A percentile compares a stretch with the other conserved stretches of the same genome.
Evolutionary conservation across 2,113 vertebrate genomes (phyloP).

Genomic region (Struthio camelus): DNA sequence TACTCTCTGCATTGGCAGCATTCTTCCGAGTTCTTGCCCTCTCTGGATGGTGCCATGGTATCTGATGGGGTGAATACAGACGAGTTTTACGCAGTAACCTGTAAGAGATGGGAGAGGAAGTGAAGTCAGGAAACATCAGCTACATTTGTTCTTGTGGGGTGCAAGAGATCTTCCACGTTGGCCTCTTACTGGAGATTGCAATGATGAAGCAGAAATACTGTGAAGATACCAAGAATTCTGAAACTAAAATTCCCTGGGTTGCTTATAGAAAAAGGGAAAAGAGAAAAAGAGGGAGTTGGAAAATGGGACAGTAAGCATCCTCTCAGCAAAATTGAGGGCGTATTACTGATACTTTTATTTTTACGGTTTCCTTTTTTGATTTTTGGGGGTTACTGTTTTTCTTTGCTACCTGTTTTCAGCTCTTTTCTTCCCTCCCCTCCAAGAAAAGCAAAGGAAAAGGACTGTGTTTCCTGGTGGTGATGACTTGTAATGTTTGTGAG

Average conservation of each 20-base stretch:
- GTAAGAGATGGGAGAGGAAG: slow-evolving; percentile 14
- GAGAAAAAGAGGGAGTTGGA: not conserved
- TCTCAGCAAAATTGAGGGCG: not conserved
- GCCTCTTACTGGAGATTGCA: not conserved
- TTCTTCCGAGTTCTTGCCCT: slow-evolving; percentile 75
- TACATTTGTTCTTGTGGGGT: not conserved
- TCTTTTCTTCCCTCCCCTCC: not conserved
- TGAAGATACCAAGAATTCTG: not conserved
- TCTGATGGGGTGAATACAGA: slow-evolving; percentile 78
- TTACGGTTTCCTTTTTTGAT: not conserved
- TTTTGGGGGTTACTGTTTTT: not conserved
- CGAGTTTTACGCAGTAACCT: slow-evolving; percentile 80
- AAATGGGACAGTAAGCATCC: not conserved
- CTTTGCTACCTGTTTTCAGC: not conserved
- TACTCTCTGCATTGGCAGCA: slow-evolving; percentile 80
- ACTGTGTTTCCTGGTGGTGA: not conserved
- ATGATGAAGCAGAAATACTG: not conserved
- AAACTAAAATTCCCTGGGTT: not conserved
- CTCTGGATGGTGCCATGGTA: slow-evolving; percentile 71
- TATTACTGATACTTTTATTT: not conserved
- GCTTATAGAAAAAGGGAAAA: not conserved
- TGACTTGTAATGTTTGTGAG: not conserved
- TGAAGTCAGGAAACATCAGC: not conserved
- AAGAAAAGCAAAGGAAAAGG: not conserved
- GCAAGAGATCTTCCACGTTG: not conserved